Conservation (phyloP, 2,888 invertebrate species). For the Agonum fuliginosum region DNA sequence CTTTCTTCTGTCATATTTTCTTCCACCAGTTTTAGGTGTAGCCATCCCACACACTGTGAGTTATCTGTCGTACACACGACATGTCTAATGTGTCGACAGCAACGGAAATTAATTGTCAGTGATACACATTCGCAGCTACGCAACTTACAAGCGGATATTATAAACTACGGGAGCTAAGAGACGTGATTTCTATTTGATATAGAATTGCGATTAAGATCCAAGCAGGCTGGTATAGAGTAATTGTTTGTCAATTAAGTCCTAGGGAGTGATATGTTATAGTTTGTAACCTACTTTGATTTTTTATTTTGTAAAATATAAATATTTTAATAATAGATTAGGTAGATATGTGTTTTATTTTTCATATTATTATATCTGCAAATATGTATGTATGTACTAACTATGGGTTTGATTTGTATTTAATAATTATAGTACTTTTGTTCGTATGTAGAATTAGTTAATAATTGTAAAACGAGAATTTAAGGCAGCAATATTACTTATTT, state of each 20-base stretch:
- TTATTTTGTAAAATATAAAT: neutral
- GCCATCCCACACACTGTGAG: conserved; percentile 11
- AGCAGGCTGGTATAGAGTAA: conserved; percentile 7
- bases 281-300: conserved; percentile 6
- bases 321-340: too few species aligned
- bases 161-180: too few species aligned
- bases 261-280: neutral
- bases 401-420: too few species aligned
- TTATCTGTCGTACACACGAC: conserved; percentile 26
- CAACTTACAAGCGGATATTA: conserved; percentile 15
- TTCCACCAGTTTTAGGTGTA: conserved; percentile 3
- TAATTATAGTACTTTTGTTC: too few species aligned
- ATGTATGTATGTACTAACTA: too few species aligned
- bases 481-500: too few species aligned
- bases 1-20: neutral
- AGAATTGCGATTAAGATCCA: neutral
- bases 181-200: conserved; percentile 3
- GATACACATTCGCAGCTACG: neutral
- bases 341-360: too few species aligned
- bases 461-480: too few species aligned
- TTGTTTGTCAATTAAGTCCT: conserved; percentile 2
- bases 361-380: too few species aligned
- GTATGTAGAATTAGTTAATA: too few species aligned
- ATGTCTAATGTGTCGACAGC: neutral
- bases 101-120: conserved; percentile 42